Base-by-base conservation (phyloP, 92 coral and sea anemone genomes). In the Paragorgia papillata region DNA sequence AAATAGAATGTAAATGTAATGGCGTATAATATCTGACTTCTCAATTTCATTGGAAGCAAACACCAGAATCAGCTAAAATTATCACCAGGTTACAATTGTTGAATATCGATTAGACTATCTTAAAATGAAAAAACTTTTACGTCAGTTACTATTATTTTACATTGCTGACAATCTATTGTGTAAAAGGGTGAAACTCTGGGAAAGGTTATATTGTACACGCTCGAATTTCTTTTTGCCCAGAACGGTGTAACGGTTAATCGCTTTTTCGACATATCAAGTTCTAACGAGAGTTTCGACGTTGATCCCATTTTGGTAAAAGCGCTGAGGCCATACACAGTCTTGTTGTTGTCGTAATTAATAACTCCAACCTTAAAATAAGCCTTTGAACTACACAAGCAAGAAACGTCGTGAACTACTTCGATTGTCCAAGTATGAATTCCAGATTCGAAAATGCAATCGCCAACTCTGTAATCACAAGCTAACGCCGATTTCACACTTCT, bases 341-440 rank as follows among this genome's bases (percentile, higher is more conserved):
- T 2, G 2, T 46, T 15, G n/a, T 15, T 15, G n/a, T 46, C 53
- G 53, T 46, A 14, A 18, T 62, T 41, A 30, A 30, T 32, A 31
- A 31, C 68, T 12, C 68, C 68, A 21, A 34, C 68, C 3, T 30
- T 15, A 32, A 62, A 62, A 24, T 62, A 43, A 30, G 24, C 68
- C 43, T 13, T 35, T 15, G 3, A 20, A 18, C 0, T 3, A 1
- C n/a, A 9, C 10, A 4, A 4, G 43, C 68, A 62, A n/a, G n/a
- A n/a, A 9, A 9, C 68, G 2, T 18, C 17, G 43, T 62, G 68
- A 24, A 30, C 46, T 15, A 62, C 24, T 10, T 32, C 27, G 39
- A 62, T 62, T 29, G 9, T 24, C 68, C 68, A 62, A 21, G 68
- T 62, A 62, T 62, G 68, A 31, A 34, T 32, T 30, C 68, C 68